phyloP scores from a whole-genome alignment of 30 jellyfish, hydroid and myxozoan species.

The Hydra vulgaris region DNA sequence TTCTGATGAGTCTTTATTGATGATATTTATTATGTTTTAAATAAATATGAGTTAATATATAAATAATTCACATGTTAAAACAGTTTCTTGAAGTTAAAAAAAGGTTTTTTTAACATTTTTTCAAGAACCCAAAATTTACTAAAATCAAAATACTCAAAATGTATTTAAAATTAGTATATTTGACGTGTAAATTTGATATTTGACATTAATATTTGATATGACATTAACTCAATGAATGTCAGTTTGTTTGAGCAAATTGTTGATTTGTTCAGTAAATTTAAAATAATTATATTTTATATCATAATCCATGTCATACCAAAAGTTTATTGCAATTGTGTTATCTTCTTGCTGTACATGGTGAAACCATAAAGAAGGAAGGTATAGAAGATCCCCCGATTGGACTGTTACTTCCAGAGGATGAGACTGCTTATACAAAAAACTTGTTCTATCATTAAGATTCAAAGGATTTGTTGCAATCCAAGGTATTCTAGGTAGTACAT shows the following conservation, averaged over 20 bases:
- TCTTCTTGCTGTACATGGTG: constrained; percentile 88
- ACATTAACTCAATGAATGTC: no score
- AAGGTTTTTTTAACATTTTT: no score
- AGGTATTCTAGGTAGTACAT: constrained; percentile 17
- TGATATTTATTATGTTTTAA: no score
- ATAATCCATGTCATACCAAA: constrained; percentile 96
- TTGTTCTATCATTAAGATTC: constrained; percentile 31
- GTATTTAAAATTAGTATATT: no score
- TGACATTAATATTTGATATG: not conserved
- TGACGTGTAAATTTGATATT: not conserved
- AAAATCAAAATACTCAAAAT: no score
- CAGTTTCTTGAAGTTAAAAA: no score
- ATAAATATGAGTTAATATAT: no score
- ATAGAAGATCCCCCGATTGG: constrained; percentile 57
- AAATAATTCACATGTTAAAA: no score
- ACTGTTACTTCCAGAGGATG: constrained; percentile 39
- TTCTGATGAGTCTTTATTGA: no score
- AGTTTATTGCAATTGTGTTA: constrained; percentile 80
- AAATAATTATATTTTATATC: constrained; percentile 73
- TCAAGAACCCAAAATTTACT: no score
- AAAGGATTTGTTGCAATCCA: constrained; percentile 88
- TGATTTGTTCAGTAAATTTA: constrained; percentile 46
- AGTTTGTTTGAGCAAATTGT: no score
- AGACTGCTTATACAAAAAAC: constrained; percentile 39
- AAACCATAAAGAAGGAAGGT: constrained; percentile 92